Evolutionary conservation across 1,140 invertebrate genomes (phyloP).

Genomic region (Aphidius ervi): DNA sequence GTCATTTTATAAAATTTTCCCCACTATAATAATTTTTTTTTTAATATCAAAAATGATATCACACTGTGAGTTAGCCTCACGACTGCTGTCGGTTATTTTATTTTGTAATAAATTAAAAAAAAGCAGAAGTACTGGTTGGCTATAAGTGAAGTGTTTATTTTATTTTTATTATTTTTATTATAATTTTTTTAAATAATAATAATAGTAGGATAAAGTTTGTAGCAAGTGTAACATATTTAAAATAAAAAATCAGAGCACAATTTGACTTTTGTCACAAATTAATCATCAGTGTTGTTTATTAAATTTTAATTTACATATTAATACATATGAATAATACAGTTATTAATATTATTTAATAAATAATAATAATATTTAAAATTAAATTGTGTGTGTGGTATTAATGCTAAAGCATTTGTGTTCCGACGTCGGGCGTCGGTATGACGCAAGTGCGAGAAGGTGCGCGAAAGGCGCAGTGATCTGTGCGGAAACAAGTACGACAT

Average conservation of each 20-base stretch:
- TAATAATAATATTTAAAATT: neutral
- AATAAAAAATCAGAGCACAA: no score
- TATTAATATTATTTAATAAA: neutral
- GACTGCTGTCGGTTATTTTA: slow-evolving; percentile 26
- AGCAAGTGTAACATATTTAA: neutral
- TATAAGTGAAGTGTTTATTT: no score
- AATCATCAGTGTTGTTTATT: no score
- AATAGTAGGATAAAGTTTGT: neutral
- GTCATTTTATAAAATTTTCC: slow-evolving; percentile 71
- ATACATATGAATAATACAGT: no score
- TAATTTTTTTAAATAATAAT: neutral
- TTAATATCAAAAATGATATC: no score
- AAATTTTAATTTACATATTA: no score
- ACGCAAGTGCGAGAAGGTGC: slow-evolving; percentile 24
- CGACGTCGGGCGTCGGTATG: slow-evolving; percentile 21
- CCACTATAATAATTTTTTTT: slow-evolving; percentile 32
- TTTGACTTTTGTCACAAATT: no score
- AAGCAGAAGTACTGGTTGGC: no score
- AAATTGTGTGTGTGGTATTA: neutral
- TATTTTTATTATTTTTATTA: no score
- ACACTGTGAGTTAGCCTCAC: neutral
- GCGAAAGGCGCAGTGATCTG: slow-evolving; percentile 27
- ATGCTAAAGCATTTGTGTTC: slow-evolving; percentile 8
- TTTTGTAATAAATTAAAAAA: no score
- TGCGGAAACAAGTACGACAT: slow-evolving; percentile 13